Percentiles rank a stretch among this genome's conserved stretches.
Evolutionary conservation across 1,140 invertebrate species (phyloP).

Genomic region (Cherax destructor): DNA sequence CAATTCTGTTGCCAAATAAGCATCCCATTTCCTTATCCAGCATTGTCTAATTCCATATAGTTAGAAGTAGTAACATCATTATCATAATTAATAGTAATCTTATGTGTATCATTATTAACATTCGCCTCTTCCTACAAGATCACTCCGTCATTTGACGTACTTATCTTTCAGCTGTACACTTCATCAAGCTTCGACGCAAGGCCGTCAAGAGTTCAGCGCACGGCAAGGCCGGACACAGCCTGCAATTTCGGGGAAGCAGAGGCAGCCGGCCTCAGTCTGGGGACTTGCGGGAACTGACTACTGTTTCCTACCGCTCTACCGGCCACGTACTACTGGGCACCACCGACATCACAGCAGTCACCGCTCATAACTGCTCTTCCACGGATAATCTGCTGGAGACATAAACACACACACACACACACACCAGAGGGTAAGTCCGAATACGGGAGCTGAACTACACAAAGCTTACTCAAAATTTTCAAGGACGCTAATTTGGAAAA

Average conservation of each 20-base stretch:
- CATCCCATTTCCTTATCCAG: neutral
- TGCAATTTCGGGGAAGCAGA: neutral
- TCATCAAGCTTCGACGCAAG: neutral
- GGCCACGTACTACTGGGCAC: conserved; percentile 20
- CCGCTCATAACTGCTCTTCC: conserved; percentile 1
- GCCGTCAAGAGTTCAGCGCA: neutral
- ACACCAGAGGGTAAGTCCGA: too few relatives aligned
- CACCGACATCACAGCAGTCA: conserved; percentile 3
- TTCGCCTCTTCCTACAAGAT: neutral
- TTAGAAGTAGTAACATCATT: neutral
- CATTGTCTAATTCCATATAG: neutral
- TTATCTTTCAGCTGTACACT: neutral
- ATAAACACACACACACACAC: neutral
- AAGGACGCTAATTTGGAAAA: too few relatives aligned
- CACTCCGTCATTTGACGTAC: neutral
- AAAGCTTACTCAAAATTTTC: too few relatives aligned
- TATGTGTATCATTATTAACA: neutral
- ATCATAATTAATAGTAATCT: too few relatives aligned
- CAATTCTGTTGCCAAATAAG: too few relatives aligned
- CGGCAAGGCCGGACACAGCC: neutral
- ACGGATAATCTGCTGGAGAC: conserved; percentile 7
- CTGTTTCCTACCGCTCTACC: neutral
- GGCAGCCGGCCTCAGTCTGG: neutral
- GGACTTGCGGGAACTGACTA: neutral
- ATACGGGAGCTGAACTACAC: too few relatives aligned